Base-by-base conservation (phyloP, 2,888 invertebrate genomes). In the Ormyrus labotus region DNA sequence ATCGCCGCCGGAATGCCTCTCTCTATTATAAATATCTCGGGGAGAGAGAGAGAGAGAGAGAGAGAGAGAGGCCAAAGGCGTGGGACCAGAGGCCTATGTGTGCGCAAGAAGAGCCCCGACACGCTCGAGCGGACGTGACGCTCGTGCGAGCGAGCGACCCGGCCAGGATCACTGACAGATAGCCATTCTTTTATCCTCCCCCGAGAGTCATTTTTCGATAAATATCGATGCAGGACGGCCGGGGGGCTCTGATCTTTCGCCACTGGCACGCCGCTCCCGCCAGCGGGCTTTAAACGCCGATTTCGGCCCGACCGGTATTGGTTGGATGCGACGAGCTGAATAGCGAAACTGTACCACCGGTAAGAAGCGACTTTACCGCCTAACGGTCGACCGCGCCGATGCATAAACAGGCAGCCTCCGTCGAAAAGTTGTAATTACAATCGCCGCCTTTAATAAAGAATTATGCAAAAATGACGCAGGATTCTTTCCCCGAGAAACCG, bases 11-110 rank as follows among this genome's bases (percentile, higher is more conserved):
- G 87, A 87, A 87, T 87, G 85, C 87, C 65, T 58, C 60, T 69
- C 76, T 85, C 87, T 87, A 87, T 88, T 88, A 88, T 88, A 88
- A 88, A 88, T 88, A 88, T 88, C 87, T 85, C 85, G 83, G 85
- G 84, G 34, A 34, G 34, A 34, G 34, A 34, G 34, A 34, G 34
- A 34, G 84, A 13, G 13, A 13, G 13, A 13, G 13, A 13, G 34
- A 34, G 34, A 34, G 34, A 85, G 84, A 85, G 85, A 85, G 87
- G 81, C 84, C 83, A 84, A 84, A 87, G 86, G 86, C 87, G 87
- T 87, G 87, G 86, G 87, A 87, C 85, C 86, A 51, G 13, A 51
- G 50, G 34, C 9, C n/a, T 61, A 8, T 64, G 11, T 68, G 6
- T 11, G 11, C 34, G 13, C 11, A 13, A 19, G 51, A 51, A 57